Evolutionary conservation across 2,113 vertebrate genomes (phyloP).

Genomic region (Chloebia gouldiae): DNA sequence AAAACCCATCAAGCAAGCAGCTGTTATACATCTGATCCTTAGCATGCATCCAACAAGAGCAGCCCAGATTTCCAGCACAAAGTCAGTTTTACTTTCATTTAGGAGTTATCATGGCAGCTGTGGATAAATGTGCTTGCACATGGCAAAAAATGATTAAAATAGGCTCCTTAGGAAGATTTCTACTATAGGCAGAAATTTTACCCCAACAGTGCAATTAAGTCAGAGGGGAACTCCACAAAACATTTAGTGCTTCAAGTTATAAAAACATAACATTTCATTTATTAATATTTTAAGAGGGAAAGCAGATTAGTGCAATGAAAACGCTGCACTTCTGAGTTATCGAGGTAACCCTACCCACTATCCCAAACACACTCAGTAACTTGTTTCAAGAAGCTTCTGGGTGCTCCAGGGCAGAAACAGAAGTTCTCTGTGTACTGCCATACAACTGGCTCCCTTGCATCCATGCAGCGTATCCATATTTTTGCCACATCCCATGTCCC

Average conservation of each 20-base stretch:
- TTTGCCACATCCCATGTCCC: neutral
- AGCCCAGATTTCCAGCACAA: neutral
- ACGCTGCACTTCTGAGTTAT: neutral
- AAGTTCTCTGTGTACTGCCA: neutral
- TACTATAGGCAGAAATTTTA: neutral
- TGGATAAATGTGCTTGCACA: neutral
- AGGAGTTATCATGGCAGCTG: neutral
- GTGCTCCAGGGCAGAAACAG: neutral
- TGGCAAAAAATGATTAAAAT: neutral
- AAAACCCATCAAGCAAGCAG: neutral
- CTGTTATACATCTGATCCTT: neutral
- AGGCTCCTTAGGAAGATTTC: neutral
- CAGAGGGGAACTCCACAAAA: neutral
- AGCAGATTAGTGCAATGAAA: neutral
- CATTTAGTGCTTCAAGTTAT: neutral
- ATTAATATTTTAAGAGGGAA: neutral
- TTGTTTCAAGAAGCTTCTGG: neutral
- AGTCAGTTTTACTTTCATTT: neutral
- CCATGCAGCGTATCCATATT: neutral
- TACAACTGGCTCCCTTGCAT: neutral
- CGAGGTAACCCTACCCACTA: neutral
- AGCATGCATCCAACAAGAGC: neutral
- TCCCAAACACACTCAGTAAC: neutral
- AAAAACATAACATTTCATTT: neutral
- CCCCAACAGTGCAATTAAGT: neutral